phyloP scores from a whole-genome alignment of 2,113 vertebrate species.

The Myotis lucifugus region DNA sequence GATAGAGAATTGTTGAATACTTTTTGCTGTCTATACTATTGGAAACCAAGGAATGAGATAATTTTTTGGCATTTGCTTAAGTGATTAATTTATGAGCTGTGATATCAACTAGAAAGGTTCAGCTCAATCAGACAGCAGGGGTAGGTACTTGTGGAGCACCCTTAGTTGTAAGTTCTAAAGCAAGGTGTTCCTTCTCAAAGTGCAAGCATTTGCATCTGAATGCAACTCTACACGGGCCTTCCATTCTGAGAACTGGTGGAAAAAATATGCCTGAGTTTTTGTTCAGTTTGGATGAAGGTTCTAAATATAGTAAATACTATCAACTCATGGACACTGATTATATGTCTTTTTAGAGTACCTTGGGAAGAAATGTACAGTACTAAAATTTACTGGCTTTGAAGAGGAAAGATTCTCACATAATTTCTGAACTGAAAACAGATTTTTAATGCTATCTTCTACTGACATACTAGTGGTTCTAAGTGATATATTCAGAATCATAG shows the following conservation, averaged over 20 bases:
- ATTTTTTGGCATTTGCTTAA: not conserved
- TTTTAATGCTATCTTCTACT: not conserved
- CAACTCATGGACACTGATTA: not conserved
- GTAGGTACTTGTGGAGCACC: not conserved
- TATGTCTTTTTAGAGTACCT: not conserved
- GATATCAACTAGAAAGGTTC: not conserved
- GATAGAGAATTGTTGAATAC: not conserved
- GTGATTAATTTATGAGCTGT: not conserved
- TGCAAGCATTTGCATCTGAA: not conserved
- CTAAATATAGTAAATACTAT: not conserved
- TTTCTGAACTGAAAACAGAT: conserved; percentile 41
- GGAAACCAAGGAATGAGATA: not conserved
- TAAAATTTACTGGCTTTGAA: not conserved
- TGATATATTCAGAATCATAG: not conserved
- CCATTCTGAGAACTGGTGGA: not conserved
- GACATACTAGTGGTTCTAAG: not conserved
- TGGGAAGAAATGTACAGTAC: not conserved
- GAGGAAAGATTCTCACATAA: not conserved
- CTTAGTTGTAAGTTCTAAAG: not conserved
- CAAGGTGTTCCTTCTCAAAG: not conserved
- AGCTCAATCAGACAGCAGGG: not conserved
- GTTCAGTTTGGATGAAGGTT: not conserved
- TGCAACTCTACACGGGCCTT: not conserved
- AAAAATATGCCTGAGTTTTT: not conserved
- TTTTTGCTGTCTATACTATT: not conserved